These are phyloP conservation scores for Plodia interpunctella DNA, from an alignment of 1,140 invertebrate genomes.

Conservation along the genomic window DNA sequence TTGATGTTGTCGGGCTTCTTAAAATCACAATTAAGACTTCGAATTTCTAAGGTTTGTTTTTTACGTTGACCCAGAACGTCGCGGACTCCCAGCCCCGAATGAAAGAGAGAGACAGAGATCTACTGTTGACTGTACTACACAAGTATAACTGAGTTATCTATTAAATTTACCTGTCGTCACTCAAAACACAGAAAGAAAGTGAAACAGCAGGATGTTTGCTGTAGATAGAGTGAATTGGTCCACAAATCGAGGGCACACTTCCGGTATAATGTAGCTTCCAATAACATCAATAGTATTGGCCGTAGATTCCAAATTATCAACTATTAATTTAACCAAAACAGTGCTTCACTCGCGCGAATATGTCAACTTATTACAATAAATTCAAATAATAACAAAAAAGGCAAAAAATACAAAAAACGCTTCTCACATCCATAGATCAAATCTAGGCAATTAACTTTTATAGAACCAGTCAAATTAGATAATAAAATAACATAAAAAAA, in stretches of 20 bases:
- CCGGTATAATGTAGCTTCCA: not conserved
- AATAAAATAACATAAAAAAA: not conserved
- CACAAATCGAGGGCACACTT: conserved; percentile 3
- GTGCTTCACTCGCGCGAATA: too few species aligned
- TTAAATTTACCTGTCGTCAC: not conserved
- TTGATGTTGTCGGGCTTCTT: too few species aligned
- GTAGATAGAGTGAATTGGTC: conserved; percentile 15
- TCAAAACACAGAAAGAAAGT: not conserved
- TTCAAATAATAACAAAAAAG: not conserved
- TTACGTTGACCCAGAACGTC: too few species aligned
- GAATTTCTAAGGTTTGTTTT: too few species aligned
- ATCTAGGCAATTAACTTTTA: not conserved
- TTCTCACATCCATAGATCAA: not conserved
- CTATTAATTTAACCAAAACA: too few species aligned
- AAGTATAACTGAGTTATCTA: too few species aligned
- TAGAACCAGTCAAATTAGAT: conserved; percentile 2
- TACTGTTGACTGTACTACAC: too few species aligned
- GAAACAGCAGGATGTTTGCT: conserved; percentile 20
- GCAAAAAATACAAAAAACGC: not conserved
- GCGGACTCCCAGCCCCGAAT: too few species aligned
- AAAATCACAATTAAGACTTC: too few species aligned
- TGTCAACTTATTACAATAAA: too few species aligned
- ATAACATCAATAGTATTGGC: not conserved
- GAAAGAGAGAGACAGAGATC: too few species aligned
- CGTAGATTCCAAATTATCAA: too few species aligned